Percentiles rank a stretch among this genome's conserved stretches.
Conservation (phyloP, 2,113 vertebrate genomes). For the Macrotis lagotis region DNA sequence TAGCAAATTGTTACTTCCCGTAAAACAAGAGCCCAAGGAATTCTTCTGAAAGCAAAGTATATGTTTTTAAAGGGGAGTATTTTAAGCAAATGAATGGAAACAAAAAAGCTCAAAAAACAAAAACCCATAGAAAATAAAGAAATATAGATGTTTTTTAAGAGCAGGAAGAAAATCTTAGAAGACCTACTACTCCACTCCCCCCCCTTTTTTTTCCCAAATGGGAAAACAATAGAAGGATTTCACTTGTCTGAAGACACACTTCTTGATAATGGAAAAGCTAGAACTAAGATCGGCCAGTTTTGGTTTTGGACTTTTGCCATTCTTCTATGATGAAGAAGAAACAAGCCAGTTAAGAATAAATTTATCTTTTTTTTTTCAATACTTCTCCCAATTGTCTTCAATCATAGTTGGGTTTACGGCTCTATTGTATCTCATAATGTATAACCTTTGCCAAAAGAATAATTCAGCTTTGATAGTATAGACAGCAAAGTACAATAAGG, state of each 20-base stretch:
- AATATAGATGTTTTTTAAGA: not conserved
- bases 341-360: not conserved
- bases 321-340: not conserved
- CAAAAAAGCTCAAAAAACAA: slow-evolving; percentile 51
- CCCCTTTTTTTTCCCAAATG: not conserved
- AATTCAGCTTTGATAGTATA: not conserved
- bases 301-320: not conserved
- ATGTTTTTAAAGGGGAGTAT: slow-evolving; percentile 55
- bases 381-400: not conserved
- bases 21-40: slow-evolving; percentile 54
- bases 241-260: not conserved
- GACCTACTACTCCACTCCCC: not conserved
- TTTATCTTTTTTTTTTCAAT: not conserved
- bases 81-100: slow-evolving; percentile 70
- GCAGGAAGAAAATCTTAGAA: not conserved
- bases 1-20: slow-evolving; percentile 41
- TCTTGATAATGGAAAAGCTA: not conserved
- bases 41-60: slow-evolving; percentile 45
- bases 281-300: not conserved
- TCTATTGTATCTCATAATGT: not conserved
- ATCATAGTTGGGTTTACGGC: not conserved
- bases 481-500: not conserved
- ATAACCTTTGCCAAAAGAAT: not conserved
- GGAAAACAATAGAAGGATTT: not conserved
- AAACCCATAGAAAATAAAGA: slow-evolving; percentile 24